phyloP scores from a whole-genome alignment of 2,888 invertebrate genomes.

The Mylabris sibirica region DNA sequence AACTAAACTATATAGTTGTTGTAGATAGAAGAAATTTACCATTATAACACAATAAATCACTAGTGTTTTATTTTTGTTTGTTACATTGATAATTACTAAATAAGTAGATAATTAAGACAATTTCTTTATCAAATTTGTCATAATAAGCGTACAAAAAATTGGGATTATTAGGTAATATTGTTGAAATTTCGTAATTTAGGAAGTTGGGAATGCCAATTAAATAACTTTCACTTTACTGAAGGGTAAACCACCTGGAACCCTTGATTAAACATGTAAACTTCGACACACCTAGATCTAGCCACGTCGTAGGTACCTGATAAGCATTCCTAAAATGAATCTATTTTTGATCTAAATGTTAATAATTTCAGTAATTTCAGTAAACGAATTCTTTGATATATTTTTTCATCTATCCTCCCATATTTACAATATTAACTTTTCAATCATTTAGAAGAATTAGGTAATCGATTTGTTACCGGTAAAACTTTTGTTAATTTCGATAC shows the following conservation, averaged over 20 bases:
- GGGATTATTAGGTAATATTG: too few species aligned
- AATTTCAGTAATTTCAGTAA: too few species aligned
- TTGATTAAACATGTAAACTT: constrained; percentile 1
- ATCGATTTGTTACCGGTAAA: too few species aligned
- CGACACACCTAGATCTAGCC: not conserved
- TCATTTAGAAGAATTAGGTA: too few species aligned
- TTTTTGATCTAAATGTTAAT: too few species aligned
- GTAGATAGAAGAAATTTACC: not conserved
- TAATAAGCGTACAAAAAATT: not conserved
- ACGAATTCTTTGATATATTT: not conserved
- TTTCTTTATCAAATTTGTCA: not conserved
- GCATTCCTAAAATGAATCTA: not conserved
- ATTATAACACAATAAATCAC: not conserved
- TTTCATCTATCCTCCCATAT: too few species aligned
- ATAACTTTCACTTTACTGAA: not conserved
- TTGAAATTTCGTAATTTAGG: not conserved
- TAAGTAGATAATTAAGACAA: not conserved
- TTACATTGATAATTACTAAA: not conserved
- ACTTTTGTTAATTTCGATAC: too few species aligned
- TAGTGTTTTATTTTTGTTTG: too few species aligned
- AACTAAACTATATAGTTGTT: too few species aligned
- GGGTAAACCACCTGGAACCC: not conserved
- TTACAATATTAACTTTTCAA: too few species aligned
- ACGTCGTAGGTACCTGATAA: not conserved
- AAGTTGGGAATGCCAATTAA: not conserved